Conservation (phyloP, 2,888 invertebrate genomes). For the Pseudococcus longispinus region DNA sequence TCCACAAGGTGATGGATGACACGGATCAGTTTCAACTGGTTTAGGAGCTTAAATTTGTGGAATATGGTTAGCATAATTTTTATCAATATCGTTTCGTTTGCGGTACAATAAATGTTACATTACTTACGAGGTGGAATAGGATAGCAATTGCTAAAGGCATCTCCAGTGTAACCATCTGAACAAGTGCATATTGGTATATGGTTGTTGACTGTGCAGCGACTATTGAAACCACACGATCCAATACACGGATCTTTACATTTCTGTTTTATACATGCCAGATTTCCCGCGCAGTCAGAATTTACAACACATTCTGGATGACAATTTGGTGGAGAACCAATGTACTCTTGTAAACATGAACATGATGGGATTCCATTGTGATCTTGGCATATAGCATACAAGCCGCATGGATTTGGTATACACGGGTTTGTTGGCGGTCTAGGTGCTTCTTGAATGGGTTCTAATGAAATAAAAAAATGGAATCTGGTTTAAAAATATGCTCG, state of each 20-base stretch:
- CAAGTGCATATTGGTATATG: slow-evolving; percentile 74
- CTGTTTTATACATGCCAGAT: slow-evolving; percentile 62
- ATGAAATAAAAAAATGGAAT: neutral
- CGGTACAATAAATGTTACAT: neutral
- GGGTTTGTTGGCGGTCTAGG: slow-evolving; percentile 60
- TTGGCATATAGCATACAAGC: slow-evolving; percentile 76
- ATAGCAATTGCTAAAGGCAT: slow-evolving; percentile 76
- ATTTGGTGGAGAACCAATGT: slow-evolving; percentile 76
- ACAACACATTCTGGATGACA: slow-evolving; percentile 75
- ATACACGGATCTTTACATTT: slow-evolving; percentile 62
- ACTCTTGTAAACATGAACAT: slow-evolving; percentile 75
- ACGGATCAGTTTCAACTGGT: slow-evolving; percentile 68
- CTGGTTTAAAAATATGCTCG: neutral
- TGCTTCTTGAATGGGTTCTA: neutral
- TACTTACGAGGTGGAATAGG: slow-evolving; percentile 65
- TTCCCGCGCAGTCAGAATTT: slow-evolving; percentile 62
- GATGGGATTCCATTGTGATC: slow-evolving; percentile 71
- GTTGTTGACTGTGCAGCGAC: slow-evolving; percentile 68
- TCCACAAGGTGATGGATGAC: slow-evolving; percentile 77
- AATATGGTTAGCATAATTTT: neutral
- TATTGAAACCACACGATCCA: slow-evolving; percentile 62
- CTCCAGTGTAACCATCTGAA: slow-evolving; percentile 74
- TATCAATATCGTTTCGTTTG: neutral
- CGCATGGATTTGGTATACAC: slow-evolving; percentile 79
- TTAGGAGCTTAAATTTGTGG: slow-evolving; percentile 61